These are phyloP conservation scores for Oryzias celebensis DNA, from an alignment of 2,113 vertebrate genomes.

Conservation along the genomic window DNA sequence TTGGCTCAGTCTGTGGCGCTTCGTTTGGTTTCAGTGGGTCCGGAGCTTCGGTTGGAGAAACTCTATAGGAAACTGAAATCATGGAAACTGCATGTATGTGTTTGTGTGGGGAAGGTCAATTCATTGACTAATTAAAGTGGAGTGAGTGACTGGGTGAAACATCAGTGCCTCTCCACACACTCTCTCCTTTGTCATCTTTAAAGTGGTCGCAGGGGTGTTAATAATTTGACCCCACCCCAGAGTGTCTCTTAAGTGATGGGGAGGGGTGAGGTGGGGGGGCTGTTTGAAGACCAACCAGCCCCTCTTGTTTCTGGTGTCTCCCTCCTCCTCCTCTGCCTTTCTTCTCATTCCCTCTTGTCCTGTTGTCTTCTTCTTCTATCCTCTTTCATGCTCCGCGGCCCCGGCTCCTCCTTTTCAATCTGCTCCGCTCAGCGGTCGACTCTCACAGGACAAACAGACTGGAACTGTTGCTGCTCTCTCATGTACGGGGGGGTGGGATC, in stretches of 20 bases:
- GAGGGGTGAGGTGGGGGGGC: conserved; percentile 41
- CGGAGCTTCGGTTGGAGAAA: too few relatives aligned
- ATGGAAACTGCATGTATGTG: background rate
- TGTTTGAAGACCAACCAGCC: conserved; percentile 62
- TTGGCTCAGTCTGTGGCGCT: too few relatives aligned
- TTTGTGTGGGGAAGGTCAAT: conserved; percentile 51
- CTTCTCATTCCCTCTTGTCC: conserved; percentile 38
- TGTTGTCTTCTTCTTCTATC: conserved; percentile 60
- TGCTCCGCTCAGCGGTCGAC: conserved; percentile 64
- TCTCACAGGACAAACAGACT: conserved; percentile 72
- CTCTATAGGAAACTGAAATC: background rate
- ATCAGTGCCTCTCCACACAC: conserved; percentile 55
- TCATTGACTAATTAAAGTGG: conserved; percentile 81
- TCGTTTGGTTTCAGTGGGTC: too few relatives aligned
- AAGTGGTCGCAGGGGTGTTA: conserved; percentile 78
- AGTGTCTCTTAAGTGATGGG: conserved; percentile 73
- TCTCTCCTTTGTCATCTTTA: conserved; percentile 77
- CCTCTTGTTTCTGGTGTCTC: conserved; percentile 53
- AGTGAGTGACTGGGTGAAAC: conserved; percentile 69
- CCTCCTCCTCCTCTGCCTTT: conserved; percentile 24
- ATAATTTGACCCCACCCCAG: conserved; percentile 71
- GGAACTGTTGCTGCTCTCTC: conserved; percentile 76
- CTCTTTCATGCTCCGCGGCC: conserved; percentile 75
- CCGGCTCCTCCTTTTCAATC: conserved; percentile 74
- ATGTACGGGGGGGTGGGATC: conserved; percentile 7